phyloP scores from a whole-genome alignment of 2,888 invertebrate species.

The Watsonalla cultraria region DNA sequence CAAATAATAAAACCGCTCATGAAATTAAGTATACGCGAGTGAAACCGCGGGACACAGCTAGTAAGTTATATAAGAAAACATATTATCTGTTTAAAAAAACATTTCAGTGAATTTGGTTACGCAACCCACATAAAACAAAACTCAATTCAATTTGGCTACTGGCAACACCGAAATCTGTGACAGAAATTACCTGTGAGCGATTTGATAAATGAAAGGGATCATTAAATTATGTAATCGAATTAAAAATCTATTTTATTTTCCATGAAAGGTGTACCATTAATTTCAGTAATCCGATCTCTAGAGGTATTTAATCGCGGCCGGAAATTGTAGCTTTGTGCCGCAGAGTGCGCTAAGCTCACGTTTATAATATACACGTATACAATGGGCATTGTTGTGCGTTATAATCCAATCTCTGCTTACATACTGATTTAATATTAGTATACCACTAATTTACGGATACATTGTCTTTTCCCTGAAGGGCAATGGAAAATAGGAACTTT shows the following conservation, averaged over 20 bases:
- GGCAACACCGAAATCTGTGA: constrained; percentile 18
- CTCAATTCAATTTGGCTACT: not conserved
- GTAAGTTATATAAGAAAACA: too few relatives aligned
- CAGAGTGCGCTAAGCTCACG: constrained; percentile 22
- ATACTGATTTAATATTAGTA: constrained; percentile 1
- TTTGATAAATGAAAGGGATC: constrained; percentile 25
- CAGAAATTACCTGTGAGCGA: constrained; percentile 20
- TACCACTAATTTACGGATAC: too few relatives aligned
- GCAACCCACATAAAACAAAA: not conserved
- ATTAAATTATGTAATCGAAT: constrained; percentile 28
- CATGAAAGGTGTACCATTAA: constrained; percentile 27
- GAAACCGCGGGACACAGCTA: too few relatives aligned
- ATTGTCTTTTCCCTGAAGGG: too few relatives aligned
- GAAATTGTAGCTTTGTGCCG: constrained; percentile 18
- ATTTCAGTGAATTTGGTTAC: not conserved
- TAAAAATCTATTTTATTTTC: constrained; percentile 18
- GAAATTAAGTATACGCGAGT: too few relatives aligned
- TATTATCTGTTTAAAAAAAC: too few relatives aligned
- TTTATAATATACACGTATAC: constrained; percentile 12
- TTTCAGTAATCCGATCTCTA: constrained; percentile 27
- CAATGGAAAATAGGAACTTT: too few relatives aligned
- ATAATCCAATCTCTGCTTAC: constrained; percentile 9
- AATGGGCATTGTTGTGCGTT: constrained; percentile 13
- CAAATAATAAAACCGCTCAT: too few relatives aligned
- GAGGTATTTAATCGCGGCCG: constrained; percentile 22